Percentiles rank a stretch among this genome's conserved stretches.
phyloP scores from a whole-genome alignment of 2,888 invertebrate genomes.

The Brenthis hecate region DNA sequence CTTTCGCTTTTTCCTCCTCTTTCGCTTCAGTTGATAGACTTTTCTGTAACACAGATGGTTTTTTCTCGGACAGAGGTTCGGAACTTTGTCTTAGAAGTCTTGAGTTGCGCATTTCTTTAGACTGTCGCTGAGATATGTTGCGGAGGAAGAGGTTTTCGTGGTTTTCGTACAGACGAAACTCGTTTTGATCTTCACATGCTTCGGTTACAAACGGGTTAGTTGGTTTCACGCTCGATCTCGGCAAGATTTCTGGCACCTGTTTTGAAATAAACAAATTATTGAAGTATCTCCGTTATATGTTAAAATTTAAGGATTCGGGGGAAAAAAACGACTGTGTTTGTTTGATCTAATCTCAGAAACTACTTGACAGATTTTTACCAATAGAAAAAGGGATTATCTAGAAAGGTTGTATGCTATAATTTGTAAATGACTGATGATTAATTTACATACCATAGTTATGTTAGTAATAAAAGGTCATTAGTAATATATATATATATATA shows the following conservation, averaged over 20 bases:
- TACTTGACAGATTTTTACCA: background rate
- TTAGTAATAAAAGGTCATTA: too few relatives aligned
- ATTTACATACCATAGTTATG: too few relatives aligned
- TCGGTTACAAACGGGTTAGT: slow-evolving; percentile 67
- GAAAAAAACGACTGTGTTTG: too few relatives aligned
- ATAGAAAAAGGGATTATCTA: background rate
- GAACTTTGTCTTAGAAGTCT: slow-evolving; percentile 68
- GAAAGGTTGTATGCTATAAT: background rate
- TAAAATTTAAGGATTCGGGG: too few relatives aligned
- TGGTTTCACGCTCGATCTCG: slow-evolving; percentile 55
- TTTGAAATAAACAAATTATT: slow-evolving; percentile 19
- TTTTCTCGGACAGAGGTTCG: slow-evolving; percentile 67
- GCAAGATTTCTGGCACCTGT: slow-evolving; percentile 73
- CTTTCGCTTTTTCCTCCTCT: slow-evolving; percentile 49
- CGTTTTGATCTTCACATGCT: slow-evolving; percentile 48
- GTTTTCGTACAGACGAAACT: slow-evolving; percentile 69
- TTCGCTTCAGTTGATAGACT: slow-evolving; percentile 70
- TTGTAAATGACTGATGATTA: too few relatives aligned
- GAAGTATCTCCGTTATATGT: too few relatives aligned
- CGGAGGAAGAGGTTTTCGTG: slow-evolving; percentile 72
- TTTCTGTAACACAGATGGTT: slow-evolving; percentile 59
- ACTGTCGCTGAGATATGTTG: slow-evolving; percentile 70
- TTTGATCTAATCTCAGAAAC: background rate
- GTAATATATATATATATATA: too few relatives aligned
- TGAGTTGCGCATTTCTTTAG: slow-evolving; percentile 67